Base-by-base conservation (phyloP, 92 coral and sea anemone species). In the Phymanthus crucifer region DNA sequence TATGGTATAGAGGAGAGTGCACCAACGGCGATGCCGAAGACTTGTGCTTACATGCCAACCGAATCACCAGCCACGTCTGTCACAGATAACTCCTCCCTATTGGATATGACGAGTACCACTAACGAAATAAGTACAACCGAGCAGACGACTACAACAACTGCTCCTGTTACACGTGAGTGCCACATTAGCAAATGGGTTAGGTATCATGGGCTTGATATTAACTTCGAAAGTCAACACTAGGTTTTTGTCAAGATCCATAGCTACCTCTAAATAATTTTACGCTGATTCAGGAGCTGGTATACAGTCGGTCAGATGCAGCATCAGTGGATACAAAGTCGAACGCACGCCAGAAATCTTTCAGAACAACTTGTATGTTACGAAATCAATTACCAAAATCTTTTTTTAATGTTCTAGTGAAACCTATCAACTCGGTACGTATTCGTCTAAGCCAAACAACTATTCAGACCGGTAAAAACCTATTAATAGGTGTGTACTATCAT, bases 401-500 rank as follows among this genome's bases (percentile, higher is more conserved):
- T 8, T 43, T 43, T n/a, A 2, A 10, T 43, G 10, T 1, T 17
- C 18, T 50, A 77, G 83, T 65, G 79, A 72, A 35, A 26, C 87
- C 78, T 19, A 83, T 87, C 32, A 58, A 78, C 47, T 50, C 54
- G 10, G 54, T 87, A 40, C 45, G 46, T 18, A 66, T 87, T 47
- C 78, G 77, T 16, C 17, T 83, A 1, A 66, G 21, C 31, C 23
- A 40, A 34, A 40, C 83, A 43, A 77, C 69, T 14, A 66, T 78
- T 38, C 46, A 75, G 52, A 82, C 83, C 11, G 70, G 78, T 0
- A 69, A 79, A 21, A 3, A 46, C 17, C 2, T 92, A 23, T 31
- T 32, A 18, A 77, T 92, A 45, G 74, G 86, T 31, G 50, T 85
- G 34, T 78, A 43, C 18, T 66, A 78, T 16, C 97, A 92, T 71